A percentile compares a stretch with the other conserved stretches of the same genome.
Evolutionary conservation across 1,140 invertebrate genomes (phyloP).

Genomic region (Drosophila insularis): DNA sequence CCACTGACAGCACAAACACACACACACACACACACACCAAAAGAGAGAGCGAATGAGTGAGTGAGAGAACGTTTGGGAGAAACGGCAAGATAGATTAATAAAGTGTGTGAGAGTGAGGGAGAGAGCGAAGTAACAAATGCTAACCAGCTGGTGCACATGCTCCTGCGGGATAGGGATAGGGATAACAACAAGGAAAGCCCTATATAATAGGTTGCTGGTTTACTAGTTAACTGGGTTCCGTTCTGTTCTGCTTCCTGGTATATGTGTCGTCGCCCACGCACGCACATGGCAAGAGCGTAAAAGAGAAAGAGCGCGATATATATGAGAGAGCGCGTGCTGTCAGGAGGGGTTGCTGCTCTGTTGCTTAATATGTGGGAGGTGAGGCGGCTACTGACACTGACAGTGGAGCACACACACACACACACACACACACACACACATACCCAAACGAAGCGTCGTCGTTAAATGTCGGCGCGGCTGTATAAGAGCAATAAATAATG

Average conservation of each 20-base stretch:
- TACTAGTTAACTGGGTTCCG: constrained; percentile 63
- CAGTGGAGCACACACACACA: constrained; percentile 38
- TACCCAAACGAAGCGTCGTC: constrained; percentile 13
- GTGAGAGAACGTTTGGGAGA: background rate
- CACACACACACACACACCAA: background rate
- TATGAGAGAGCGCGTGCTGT: constrained; percentile 6
- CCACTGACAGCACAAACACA: background rate
- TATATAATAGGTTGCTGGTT: constrained; percentile 67
- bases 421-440: constrained; percentile 8
- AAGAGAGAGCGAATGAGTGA: constrained; percentile 30
- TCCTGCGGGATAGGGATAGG: constrained; percentile 33
- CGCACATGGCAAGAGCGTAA: constrained; percentile 27
- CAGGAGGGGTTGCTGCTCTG: background rate
- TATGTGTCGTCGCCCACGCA: constrained; percentile 38
- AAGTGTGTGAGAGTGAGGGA: constrained; percentile 34
- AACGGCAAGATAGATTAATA: constrained; percentile 11
- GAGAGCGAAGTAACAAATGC: constrained; percentile 8
- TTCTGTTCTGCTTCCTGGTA: constrained; percentile 30
- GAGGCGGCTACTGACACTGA: constrained; percentile 45
- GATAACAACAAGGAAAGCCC: constrained; percentile 56
- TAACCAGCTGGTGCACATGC: constrained; percentile 15
- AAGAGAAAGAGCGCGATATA: constrained; percentile 11
- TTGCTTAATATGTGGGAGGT: constrained; percentile 3
- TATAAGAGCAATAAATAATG: constrained; percentile 63
- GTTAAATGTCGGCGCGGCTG: constrained; percentile 23